Conservation (phyloP, 2,797 vertebrate genomes). For the Sebastes minor region DNA sequence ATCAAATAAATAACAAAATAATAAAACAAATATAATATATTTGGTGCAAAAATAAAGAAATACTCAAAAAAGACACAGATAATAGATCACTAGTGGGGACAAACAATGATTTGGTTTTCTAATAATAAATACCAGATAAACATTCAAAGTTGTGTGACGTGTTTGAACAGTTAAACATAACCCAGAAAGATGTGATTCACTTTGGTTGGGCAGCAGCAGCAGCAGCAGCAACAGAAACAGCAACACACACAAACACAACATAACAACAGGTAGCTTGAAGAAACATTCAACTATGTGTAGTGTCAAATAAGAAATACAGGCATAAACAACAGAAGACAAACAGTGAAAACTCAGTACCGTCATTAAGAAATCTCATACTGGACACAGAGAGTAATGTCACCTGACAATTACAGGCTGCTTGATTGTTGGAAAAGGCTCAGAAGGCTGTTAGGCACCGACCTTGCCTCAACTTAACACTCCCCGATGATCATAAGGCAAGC, state of each 20-base stretch:
- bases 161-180: neutral
- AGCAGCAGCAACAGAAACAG: neutral
- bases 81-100: conserved; percentile 7
- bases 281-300: conserved; percentile 19
- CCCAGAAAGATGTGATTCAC: conserved; percentile 10
- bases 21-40: conserved; percentile 19
- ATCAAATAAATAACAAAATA: conserved; percentile 63
- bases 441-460: conserved; percentile 17
- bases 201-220: conserved; percentile 36
- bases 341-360: neutral
- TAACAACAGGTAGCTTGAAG: neutral
- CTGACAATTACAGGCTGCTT: conserved; percentile 15
- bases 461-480: conserved; percentile 17
- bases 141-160: conserved; percentile 6
- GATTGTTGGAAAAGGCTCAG: conserved; percentile 54
- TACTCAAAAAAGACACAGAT: conserved; percentile 10
- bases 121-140: conserved; percentile 39
- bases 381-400: neutral
- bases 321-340: conserved; percentile 8
- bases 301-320: conserved; percentile 13
- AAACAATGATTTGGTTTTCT: conserved; percentile 16
- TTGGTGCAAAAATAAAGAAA: neutral
- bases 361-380: conserved; percentile 6
- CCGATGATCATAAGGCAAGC: conserved; percentile 44
- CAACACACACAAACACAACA: neutral